Percentiles rank a stretch among this genome's conserved stretches.
phyloP scores from a whole-genome alignment of 2,113 vertebrate genomes.

The Pollimyrus isidori region DNA sequence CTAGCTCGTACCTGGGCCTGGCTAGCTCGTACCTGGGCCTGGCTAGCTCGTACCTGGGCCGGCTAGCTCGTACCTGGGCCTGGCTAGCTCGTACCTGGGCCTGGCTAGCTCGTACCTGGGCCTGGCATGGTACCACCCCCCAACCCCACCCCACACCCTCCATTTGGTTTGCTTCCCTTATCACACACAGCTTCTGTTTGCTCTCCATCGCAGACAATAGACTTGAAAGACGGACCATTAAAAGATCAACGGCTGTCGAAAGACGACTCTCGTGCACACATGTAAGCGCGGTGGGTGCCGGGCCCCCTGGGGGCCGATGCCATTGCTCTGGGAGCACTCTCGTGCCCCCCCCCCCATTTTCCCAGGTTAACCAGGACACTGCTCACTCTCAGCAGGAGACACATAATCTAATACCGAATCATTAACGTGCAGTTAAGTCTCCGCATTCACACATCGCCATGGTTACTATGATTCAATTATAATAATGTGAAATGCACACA shows the following conservation, averaged over 20 bases:
- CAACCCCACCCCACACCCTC: neutral
- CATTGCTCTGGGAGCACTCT: neutral
- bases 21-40: too few species aligned
- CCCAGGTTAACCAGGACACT: neutral
- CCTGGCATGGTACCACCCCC: neutral
- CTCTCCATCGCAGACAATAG: neutral
- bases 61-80: too few species aligned
- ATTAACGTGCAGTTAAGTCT: conserved; percentile 5
- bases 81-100: neutral
- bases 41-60: too few species aligned
- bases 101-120: neutral
- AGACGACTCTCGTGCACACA: neutral
- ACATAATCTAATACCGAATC: neutral
- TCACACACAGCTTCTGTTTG: neutral
- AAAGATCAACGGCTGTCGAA: neutral
- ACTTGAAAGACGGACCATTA: neutral
- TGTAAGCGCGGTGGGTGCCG: neutral
- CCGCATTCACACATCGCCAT: neutral
- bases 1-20: too few species aligned
- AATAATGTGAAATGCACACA: neutral
- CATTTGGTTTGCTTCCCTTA: neutral
- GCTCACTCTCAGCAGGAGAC: neutral
- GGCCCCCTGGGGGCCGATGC: neutral
- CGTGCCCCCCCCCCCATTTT: neutral
- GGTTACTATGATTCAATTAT: conserved; percentile 9